These are phyloP conservation scores for Apocrypta bakeri DNA, from an alignment of 1,140 invertebrate genomes.

Conservation along the genomic window DNA sequence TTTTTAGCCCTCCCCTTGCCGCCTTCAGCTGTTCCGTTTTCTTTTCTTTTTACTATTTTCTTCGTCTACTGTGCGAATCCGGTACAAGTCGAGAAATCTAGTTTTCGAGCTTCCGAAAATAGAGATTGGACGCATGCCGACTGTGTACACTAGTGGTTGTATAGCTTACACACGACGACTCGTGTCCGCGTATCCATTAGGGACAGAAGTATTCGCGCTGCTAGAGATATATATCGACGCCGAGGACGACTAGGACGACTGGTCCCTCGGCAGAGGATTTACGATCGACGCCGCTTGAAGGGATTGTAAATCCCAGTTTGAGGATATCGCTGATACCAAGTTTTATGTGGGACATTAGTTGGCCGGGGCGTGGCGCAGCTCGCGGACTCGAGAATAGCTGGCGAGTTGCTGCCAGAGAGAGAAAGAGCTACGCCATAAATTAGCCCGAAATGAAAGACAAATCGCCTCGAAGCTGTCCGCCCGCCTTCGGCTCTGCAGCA, in stretches of 20 bases:
- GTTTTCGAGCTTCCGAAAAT: not conserved
- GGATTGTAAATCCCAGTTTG: constrained; percentile 76
- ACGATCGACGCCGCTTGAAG: constrained; percentile 74
- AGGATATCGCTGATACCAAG: constrained; percentile 75
- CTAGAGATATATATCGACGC: constrained; percentile 60
- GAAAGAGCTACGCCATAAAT: constrained; percentile 69
- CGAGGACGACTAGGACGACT: constrained; percentile 11
- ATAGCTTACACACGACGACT: not conserved
- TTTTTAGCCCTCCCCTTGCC: not conserved
- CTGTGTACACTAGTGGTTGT: not conserved
- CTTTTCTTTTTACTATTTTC: not conserved
- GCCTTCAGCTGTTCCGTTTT: not conserved
- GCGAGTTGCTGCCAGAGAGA: constrained; percentile 56
- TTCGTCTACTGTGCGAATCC: not conserved
- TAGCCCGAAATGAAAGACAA: constrained; percentile 76
- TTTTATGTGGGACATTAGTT: constrained; percentile 76
- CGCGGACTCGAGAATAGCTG: constrained; percentile 61
- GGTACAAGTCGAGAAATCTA: not conserved
- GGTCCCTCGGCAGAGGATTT: constrained; percentile 49
- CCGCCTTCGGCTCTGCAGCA: constrained; percentile 65
- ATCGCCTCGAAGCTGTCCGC: constrained; percentile 74
- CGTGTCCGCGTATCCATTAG: constrained; percentile 69
- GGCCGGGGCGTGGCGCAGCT: constrained; percentile 71
- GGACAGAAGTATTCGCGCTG: constrained; percentile 72
- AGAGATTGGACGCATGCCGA: not conserved